Percentiles rank a stretch among this genome's conserved stretches.
These are phyloP conservation scores for Prionailurus viverrinus DNA, from an alignment of 2,113 vertebrate species.

Conservation along the genomic window DNA sequence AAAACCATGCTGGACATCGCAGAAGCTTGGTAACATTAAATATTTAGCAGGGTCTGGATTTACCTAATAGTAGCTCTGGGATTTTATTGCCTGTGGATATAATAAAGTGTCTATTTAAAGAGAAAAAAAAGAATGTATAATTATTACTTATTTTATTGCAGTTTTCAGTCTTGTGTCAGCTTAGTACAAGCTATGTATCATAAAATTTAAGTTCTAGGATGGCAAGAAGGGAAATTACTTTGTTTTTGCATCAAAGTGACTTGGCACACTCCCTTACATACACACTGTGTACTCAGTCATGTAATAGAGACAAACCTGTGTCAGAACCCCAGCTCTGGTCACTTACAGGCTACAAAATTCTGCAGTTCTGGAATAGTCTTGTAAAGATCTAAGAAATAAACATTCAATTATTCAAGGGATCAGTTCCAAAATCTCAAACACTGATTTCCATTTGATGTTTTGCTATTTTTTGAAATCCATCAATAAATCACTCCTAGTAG, in stretches of 20 bases:
- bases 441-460: constrained; percentile 11
- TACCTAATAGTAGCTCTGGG: neutral
- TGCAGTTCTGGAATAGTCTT: neutral
- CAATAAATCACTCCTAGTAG: constrained; percentile 30
- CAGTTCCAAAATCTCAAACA: constrained; percentile 24
- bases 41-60: constrained; percentile 92
- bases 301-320: neutral
- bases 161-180: neutral
- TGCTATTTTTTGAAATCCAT: constrained; percentile 45
- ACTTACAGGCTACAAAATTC: constrained; percentile 40
- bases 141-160: constrained; percentile 15
- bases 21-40: constrained; percentile 98
- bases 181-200: constrained; percentile 25
- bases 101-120: neutral
- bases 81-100: neutral
- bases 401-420: neutral
- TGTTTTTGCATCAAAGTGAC: neutral
- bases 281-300: neutral
- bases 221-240: constrained; percentile 13
- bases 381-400: constrained; percentile 47
- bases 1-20: constrained; percentile 96
- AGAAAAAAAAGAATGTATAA: neutral
- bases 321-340: neutral
- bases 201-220: constrained; percentile 49
- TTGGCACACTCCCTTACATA: neutral